Evolutionary conservation across 1,140 invertebrate genomes (phyloP).

Genomic region (Belonocnema kinseyi): DNA sequence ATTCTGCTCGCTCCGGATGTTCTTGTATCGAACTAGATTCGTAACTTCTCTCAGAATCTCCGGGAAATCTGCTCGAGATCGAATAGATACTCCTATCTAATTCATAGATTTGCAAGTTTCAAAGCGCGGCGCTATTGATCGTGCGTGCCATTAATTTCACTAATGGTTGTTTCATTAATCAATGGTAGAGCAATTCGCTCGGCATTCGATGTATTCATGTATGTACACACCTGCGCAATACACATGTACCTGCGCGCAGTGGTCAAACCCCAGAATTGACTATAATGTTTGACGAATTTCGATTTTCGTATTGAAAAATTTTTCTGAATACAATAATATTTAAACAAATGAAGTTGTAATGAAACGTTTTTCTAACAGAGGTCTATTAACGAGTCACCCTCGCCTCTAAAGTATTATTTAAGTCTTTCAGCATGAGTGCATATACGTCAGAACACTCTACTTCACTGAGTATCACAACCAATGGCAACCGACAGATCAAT

Average conservation of each 20-base stretch:
- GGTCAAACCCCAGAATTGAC: no score
- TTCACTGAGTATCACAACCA: no score
- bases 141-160: slow-evolving; percentile 68
- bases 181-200: slow-evolving; percentile 66
- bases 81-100: slow-evolving; percentile 29
- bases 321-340: no score
- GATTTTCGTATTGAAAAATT: no score
- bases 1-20: background rate
- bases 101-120: slow-evolving; percentile 28
- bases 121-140: slow-evolving; percentile 53
- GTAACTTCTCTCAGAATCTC: slow-evolving; percentile 26
- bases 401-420: no score
- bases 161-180: slow-evolving; percentile 71
- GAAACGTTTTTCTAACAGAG: no score
- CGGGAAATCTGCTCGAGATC: slow-evolving; percentile 23
- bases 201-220: slow-evolving; percentile 48
- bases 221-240: slow-evolving; percentile 34
- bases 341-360: no score
- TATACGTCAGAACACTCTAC: no score
- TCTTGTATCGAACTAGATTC: slow-evolving; percentile 17
- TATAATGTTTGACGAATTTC: no score
- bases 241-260: background rate
- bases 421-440: no score
- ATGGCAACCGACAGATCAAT: no score
- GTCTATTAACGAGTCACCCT: no score